Base-by-base conservation (phyloP, 2,797 vertebrate species). In the Arrhamphus sclerolepis region DNA sequence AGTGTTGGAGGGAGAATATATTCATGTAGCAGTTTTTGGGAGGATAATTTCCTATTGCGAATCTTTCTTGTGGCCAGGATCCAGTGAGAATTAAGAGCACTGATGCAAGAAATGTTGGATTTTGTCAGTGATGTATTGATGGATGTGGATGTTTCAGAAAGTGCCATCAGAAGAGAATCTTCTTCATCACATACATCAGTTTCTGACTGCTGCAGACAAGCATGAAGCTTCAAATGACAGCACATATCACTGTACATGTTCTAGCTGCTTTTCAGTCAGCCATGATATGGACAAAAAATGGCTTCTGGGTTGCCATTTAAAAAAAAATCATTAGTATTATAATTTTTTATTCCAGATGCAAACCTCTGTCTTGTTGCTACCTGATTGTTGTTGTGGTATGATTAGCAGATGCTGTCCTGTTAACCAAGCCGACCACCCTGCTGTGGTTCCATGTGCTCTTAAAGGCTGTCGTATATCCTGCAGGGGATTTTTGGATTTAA, bases 401-500 rank as follows among this genome's bases (percentile, higher is more conserved):
- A 81, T 73, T 77, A 75, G 42, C 22, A 64, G 22, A 62, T 51
- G n/a, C 53, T 26, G 44, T 19, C 21, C 20, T 40, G 31, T 74
- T 73, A 62, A 49, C 17, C 58, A 50, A 52, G 10, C 55, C 57
- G 55, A 48, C 62, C 74, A 24, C 50, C 43, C 54, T 49, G 49
- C 57, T 51, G 18, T 56, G 51, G 43, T 78, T 52, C 48, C 19
- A 53, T 67, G 58, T 21, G 8, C 56, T 61, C 72, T 46, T 44
- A 14, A 29, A 63, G 66, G 57, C 43, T 78, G 64, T 73, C 63
- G 66, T 57, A 28, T 3, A 56, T 56, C 72, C 79, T 67, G 62
- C 24, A 17, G 68, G 77, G 67, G 68, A 71, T 77, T 77, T 77
- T 43, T 62, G 48, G 67, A 57, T 81, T 72, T 75, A 79, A 78